These are phyloP conservation scores for Ips typographus DNA, from an alignment of 1,140 invertebrate species.

Conservation along the genomic window DNA sequence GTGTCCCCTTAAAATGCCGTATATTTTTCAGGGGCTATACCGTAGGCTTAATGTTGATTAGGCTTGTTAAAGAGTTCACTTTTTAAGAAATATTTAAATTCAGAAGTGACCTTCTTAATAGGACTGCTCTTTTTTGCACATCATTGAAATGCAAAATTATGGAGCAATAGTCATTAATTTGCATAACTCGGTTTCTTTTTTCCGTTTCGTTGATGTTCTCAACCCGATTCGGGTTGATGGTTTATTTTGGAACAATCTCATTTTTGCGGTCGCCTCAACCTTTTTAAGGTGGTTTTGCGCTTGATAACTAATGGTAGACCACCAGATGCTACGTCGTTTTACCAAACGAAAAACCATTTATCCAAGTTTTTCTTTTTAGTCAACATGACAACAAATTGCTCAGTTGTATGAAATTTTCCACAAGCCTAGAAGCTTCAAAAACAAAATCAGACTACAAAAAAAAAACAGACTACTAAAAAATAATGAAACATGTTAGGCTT, in stretches of 20 bases:
- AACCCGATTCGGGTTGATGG: background rate
- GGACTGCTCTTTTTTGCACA: slow-evolving; percentile 36
- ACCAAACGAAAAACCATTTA: too few relatives aligned
- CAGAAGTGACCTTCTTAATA: slow-evolving; percentile 36
- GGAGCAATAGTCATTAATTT: slow-evolving; percentile 33
- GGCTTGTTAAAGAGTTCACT: slow-evolving; percentile 31
- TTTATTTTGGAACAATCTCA: background rate
- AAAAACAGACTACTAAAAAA: too few relatives aligned
- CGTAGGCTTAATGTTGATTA: slow-evolving; percentile 33
- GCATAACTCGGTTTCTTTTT: slow-evolving; percentile 28
- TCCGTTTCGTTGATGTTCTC: slow-evolving; percentile 8
- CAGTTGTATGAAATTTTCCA: too few relatives aligned
- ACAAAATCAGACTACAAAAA: too few relatives aligned
- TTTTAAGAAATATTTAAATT: slow-evolving; percentile 37
- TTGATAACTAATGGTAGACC: too few relatives aligned
- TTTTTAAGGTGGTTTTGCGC: too few relatives aligned
- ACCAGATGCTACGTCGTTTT: too few relatives aligned
- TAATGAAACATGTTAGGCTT: too few relatives aligned
- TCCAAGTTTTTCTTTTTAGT: too few relatives aligned
- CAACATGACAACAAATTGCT: too few relatives aligned
- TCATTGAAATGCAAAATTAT: slow-evolving; percentile 35
- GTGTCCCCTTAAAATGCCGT: slow-evolving; percentile 10
- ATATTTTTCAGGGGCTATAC: slow-evolving; percentile 23
- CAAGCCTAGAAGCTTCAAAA: too few relatives aligned
- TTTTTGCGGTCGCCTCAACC: too few relatives aligned